phyloP scores from a whole-genome alignment of 1,140 invertebrate species.

The Battus philenor region DNA sequence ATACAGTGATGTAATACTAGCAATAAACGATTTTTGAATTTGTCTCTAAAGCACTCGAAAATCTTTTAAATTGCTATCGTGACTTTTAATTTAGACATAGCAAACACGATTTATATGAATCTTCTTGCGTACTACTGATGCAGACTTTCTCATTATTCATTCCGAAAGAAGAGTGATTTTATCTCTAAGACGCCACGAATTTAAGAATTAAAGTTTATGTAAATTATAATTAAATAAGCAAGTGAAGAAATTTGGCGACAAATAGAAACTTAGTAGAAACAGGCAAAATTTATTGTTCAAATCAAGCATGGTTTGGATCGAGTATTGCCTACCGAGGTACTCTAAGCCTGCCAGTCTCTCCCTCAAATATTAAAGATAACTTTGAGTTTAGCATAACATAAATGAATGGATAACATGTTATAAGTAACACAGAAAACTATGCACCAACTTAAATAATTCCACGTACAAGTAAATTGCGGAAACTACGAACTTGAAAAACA shows the following conservation, averaged over 20 bases:
- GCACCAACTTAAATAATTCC: slow-evolving; percentile 32
- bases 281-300: slow-evolving; percentile 1
- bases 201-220: neutral
- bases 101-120: no score
- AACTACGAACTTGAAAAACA: slow-evolving; percentile 61
- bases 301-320: slow-evolving; percentile 43
- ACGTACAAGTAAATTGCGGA: slow-evolving; percentile 53
- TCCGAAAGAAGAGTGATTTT: neutral
- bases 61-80: no score
- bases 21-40: neutral
- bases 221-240: neutral
- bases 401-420: slow-evolving; percentile 30
- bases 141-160: no score
- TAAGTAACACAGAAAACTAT: slow-evolving; percentile 44
- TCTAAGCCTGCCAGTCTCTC: slow-evolving; percentile 64
- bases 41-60: no score
- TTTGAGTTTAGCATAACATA: slow-evolving; percentile 26
- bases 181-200: neutral
- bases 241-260: neutral
- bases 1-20: slow-evolving; percentile 5
- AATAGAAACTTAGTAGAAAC: neutral
- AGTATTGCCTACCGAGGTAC: slow-evolving; percentile 43
- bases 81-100: no score
- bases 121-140: neutral
- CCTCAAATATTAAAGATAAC: slow-evolving; percentile 65